Evolutionary conservation across 2,888 invertebrate species (phyloP).

Genomic region (Cephus rjabovi): DNA sequence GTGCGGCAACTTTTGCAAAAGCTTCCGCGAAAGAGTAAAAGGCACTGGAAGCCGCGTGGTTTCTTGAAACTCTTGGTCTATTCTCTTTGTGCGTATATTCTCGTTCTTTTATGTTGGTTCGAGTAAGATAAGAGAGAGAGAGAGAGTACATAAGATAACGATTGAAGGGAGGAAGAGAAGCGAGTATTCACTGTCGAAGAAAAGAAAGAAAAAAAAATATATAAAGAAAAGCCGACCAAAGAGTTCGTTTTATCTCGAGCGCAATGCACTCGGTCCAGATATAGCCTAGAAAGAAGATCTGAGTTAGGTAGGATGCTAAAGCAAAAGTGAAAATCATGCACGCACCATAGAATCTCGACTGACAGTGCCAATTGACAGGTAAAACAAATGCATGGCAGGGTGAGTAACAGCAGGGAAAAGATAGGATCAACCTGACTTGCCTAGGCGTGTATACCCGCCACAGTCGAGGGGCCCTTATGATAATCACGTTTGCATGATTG

Average conservation of each 20-base stretch:
- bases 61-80: neutral
- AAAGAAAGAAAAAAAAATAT: neutral
- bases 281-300: neutral
- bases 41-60: neutral
- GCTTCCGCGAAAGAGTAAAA: neutral
- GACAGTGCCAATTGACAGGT: slow-evolving; percentile 52
- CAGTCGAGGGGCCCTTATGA: slow-evolving; percentile 37
- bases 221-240: neutral
- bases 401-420: slow-evolving; percentile 42
- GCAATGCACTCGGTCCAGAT: neutral
- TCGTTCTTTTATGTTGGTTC: neutral
- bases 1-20: neutral
- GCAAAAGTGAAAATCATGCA: slow-evolving; percentile 34
- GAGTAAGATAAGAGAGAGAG: neutral
- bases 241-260: neutral
- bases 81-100: neutral
- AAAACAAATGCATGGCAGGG: slow-evolving; percentile 48
- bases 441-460: neutral
- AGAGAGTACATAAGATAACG: neutral
- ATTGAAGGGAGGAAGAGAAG: neutral
- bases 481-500: slow-evolving; percentile 48
- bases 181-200: neutral
- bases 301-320: neutral
- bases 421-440: slow-evolving; percentile 42
- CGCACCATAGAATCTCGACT: slow-evolving; percentile 31